A percentile compares a stretch with the other conserved stretches of the same genome.
Evolutionary conservation across 2,113 vertebrate species (phyloP).

Genomic region (Sorex fumeus): DNA sequence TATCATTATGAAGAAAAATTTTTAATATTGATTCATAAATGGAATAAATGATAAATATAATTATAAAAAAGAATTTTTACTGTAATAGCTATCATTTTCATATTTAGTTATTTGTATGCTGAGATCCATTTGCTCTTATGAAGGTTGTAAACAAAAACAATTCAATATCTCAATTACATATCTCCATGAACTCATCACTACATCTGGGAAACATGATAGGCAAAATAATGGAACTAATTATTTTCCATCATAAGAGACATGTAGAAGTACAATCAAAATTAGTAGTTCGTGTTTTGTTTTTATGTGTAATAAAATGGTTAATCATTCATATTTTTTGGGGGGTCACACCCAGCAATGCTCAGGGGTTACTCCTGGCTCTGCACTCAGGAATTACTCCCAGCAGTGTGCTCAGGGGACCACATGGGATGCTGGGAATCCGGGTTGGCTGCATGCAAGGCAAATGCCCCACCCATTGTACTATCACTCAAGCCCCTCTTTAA

Average conservation of each 20-base stretch:
- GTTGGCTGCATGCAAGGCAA: no score
- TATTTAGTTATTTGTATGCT: slow-evolving; percentile 39
- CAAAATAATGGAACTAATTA: not conserved
- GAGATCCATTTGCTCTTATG: not conserved
- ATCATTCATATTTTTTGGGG: not conserved
- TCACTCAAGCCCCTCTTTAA: not conserved
- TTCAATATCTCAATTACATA: no score
- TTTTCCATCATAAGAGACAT: slow-evolving; percentile 5
- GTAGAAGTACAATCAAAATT: not conserved
- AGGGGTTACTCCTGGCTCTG: no score
- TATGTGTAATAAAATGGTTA: not conserved
- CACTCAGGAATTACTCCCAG: no score
- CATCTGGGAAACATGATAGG: not conserved
- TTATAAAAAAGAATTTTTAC: not conserved
- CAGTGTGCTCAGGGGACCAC: no score
- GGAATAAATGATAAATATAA: no score
- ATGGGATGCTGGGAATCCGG: no score
- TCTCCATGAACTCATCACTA: not conserved
- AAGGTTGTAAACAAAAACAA: not conserved
- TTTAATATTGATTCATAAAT: not conserved
- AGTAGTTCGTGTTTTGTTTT: not conserved
- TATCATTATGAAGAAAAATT: not conserved
- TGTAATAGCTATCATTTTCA: not conserved
- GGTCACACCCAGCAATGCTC: no score
- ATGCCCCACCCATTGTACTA: no score